Evolutionary conservation across 2,888 invertebrate genomes (phyloP).

Genomic region (Hyppa rectilinea): DNA sequence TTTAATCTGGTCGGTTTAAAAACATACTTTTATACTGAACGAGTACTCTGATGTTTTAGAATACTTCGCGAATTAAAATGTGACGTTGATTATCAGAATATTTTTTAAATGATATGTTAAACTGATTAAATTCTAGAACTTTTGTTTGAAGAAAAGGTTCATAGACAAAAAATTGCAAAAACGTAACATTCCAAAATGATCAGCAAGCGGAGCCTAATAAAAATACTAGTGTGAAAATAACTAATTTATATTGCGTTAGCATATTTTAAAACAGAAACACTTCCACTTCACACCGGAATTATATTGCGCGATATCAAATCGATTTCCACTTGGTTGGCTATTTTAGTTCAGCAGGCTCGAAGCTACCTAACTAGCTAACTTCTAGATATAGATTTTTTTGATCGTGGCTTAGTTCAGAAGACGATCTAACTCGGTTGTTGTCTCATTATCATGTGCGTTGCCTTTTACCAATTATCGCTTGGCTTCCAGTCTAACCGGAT

Average conservation of each 20-base stretch:
- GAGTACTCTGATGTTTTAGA: no score
- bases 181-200: no score
- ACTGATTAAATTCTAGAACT: background rate
- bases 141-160: background rate
- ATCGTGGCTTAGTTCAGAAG: background rate
- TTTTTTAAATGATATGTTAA: no score
- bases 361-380: background rate
- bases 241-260: constrained; percentile 6
- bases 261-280: constrained; percentile 10
- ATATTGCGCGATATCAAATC: constrained; percentile 27
- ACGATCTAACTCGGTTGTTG: background rate
- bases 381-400: background rate
- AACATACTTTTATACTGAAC: constrained; percentile 7
- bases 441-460: background rate
- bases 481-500: background rate
- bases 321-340: constrained; percentile 20
- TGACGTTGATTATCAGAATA: no score
- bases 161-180: no score
- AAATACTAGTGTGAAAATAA: background rate
- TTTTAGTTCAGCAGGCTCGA: background rate
- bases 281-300: constrained; percentile 16
- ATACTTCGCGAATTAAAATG: no score
- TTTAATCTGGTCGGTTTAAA: constrained; percentile 37
- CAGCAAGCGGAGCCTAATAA: background rate
- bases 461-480: background rate